Base-by-base conservation (phyloP, 2,797 vertebrate genomes). In the Masticophis lateralis region DNA sequence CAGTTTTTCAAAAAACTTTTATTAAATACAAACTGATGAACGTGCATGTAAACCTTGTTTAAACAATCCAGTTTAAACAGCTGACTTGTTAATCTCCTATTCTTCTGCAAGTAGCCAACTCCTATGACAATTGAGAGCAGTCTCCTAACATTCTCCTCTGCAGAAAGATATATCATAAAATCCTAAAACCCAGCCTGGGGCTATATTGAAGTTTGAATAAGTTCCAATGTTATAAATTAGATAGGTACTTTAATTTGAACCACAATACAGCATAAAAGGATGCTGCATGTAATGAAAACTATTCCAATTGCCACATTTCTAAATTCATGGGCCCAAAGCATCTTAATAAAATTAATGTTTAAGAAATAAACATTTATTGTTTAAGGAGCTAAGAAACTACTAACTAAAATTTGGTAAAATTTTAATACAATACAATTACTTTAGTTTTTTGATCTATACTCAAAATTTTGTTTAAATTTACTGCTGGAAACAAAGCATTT, bases 391-490 rank as follows among this genome's bases (percentile, higher is more conserved):
- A 53, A 37, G 22, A 60, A 61, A 3, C 10, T 11, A 79, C 37
- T 79, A 56, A 53, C 88, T 55, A 27, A 69, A 27, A 88, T 89
- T 25, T 16, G 55, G 11, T 20, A 87, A 86, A 66, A 16, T 4
- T 88, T 43, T 20, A 55, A 89, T 63, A 74, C 53, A 32, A 87
- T 28, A 91, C 57, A 91, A 60, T 10, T 91, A 57, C 5, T 20
- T 92, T 90, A 79, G 92, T 87, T 91, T 91, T 20, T 16, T 89
- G 79, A 96, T 93, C 94, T 95, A 91, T 53, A 28, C 14, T 83
- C 89, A 94, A 94, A 79, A 92, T 94, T 95, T 83, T 94, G 95
- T 57, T 91, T 61, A 89, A 89, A 60, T 95, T 87, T 92, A 90
- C 91, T 94, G 83, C 91, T 95, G 93, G 5, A 4, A 96, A 91